phyloP scores from a whole-genome alignment of 2,113 vertebrate genomes.

The Chaetops frenatus region DNA sequence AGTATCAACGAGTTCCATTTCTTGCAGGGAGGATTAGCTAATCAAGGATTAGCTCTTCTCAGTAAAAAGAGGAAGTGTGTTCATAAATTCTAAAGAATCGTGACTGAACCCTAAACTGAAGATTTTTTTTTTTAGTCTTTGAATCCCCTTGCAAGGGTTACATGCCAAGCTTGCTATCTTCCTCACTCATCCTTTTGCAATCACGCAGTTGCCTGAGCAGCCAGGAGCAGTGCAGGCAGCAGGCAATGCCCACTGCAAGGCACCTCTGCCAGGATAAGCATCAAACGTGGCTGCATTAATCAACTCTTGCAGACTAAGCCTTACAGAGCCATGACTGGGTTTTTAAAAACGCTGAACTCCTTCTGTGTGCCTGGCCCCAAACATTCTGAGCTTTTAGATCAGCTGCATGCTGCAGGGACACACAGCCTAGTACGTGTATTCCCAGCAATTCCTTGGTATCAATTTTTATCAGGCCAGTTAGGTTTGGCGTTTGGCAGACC shows the following conservation, averaged over 20 bases:
- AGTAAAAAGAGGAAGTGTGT: not conserved
- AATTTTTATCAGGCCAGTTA: not conserved
- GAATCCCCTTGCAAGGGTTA: not conserved
- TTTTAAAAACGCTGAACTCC: not conserved
- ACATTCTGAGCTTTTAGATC: not conserved
- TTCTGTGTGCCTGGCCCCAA: not conserved
- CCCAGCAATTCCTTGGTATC: not conserved
- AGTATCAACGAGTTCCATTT: not conserved
- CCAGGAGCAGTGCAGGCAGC: not conserved
- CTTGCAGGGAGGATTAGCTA: not conserved
- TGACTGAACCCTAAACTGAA: not conserved
- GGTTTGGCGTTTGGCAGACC: not conserved
- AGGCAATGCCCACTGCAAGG: not conserved
- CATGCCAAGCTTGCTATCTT: not conserved
- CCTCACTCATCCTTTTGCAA: not conserved
- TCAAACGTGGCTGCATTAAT: not conserved
- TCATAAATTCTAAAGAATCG: not conserved
- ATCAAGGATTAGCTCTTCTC: not conserved
- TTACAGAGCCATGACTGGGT: accelerated
- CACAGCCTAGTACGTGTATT: not conserved
- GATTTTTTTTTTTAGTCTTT: not conserved
- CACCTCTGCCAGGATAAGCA: not conserved
- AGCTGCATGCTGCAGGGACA: not conserved
- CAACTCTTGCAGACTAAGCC: not conserved
- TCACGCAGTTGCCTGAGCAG: not conserved